Evolutionary conservation across 2,888 invertebrate species (phyloP).

Genomic region (Hypolimnas misippus): DNA sequence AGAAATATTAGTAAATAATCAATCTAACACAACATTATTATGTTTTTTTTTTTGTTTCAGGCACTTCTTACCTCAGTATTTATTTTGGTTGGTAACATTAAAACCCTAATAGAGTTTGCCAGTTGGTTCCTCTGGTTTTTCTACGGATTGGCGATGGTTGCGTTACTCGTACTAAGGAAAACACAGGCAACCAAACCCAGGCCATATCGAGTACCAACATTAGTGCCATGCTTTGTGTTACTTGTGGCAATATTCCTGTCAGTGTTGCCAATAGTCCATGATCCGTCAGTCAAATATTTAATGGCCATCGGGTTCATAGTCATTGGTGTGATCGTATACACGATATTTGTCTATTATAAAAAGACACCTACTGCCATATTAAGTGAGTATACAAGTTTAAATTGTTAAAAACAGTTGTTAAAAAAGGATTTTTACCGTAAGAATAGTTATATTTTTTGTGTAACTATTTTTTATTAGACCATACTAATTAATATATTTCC

Average conservation of each 20-base stretch:
- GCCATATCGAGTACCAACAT: constrained; percentile 89
- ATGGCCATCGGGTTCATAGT: constrained; percentile 89
- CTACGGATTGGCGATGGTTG: constrained; percentile 92
- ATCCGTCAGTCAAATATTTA: constrained; percentile 90
- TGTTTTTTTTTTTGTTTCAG: constrained; percentile 67
- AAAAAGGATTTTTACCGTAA: no score
- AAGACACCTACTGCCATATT: constrained; percentile 84
- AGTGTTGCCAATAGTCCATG: constrained; percentile 88
- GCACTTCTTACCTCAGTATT: constrained; percentile 88
- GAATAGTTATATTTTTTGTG: no score
- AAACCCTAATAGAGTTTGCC: constrained; percentile 91
- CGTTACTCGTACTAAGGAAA: constrained; percentile 88
- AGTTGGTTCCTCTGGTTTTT: constrained; percentile 95
- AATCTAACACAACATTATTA: background rate
- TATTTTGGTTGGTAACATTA: constrained; percentile 89
- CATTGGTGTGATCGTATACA: constrained; percentile 88
- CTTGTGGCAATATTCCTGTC: constrained; percentile 88
- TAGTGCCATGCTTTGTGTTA: constrained; percentile 89
- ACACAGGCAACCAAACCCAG: constrained; percentile 87
- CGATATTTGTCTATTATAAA: constrained; percentile 89
- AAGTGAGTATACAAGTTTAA: constrained; percentile 78
- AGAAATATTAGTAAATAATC: no score
- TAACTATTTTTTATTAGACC: no score
- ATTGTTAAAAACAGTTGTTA: no score
- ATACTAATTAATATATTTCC: no score